Evolutionary conservation across 2,113 vertebrate species (phyloP).

Genomic region (Catagonus wagneri): DNA sequence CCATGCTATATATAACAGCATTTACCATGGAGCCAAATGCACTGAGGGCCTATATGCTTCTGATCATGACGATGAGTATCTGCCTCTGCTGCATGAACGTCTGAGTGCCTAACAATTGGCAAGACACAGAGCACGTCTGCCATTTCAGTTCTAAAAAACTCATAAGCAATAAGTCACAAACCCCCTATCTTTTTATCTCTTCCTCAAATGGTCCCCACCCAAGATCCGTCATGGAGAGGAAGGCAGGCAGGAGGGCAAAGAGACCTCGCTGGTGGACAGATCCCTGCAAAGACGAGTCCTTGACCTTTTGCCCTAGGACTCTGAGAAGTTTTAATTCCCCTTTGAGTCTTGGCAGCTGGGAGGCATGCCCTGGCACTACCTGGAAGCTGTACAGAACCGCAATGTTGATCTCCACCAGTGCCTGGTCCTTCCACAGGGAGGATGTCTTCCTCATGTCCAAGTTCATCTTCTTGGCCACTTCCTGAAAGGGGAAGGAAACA

Average conservation of each 20-base stretch:
- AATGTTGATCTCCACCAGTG: constrained; percentile 98
- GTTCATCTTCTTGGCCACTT: constrained; percentile 96
- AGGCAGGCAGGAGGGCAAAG: accelerated
- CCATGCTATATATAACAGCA: too few relatives aligned
- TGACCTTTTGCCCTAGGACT: neutral
- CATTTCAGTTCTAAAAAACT: neutral
- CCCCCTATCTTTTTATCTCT: neutral
- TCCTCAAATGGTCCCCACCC: neutral
- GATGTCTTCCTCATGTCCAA: constrained; percentile 97
- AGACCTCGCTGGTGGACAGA: neutral
- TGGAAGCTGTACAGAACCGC: constrained; percentile 98
- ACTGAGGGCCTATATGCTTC: neutral
- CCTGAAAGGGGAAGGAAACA: constrained; percentile 85
- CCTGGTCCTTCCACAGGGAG: constrained; percentile 98
- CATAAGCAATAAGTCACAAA: neutral
- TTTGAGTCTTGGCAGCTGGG: accelerated
- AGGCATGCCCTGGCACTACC: constrained; percentile 82
- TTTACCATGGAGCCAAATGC: neutral
- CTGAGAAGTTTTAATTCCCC: neutral
- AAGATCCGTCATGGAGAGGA: neutral
- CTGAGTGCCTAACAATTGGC: neutral
- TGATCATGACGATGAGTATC: neutral
- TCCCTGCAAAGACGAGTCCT: neutral
- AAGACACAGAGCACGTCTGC: neutral
- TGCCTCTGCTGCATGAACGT: neutral